A percentile compares a stretch with the other conserved stretches of the same genome.
Evolutionary conservation across 2,113 vertebrate species (phyloP).

Genomic region (Antechinus flavipes): DNA sequence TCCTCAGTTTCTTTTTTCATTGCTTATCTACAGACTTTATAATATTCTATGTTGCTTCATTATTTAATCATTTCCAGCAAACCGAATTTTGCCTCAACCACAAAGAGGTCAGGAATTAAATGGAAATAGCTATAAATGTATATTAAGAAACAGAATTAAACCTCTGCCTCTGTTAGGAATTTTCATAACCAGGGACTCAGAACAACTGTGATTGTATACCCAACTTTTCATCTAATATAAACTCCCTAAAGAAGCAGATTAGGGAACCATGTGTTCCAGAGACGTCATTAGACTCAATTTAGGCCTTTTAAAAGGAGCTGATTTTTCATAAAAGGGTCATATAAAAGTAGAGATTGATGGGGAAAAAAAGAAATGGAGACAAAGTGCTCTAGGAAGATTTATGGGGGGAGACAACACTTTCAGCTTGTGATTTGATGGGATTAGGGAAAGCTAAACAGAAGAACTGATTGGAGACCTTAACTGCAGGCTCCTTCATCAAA

Average conservation of each 20-base stretch:
- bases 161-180: neutral
- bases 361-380: neutral
- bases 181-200: neutral
- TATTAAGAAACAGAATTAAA: neutral
- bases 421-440: neutral
- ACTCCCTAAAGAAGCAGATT: neutral
- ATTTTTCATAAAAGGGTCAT: neutral
- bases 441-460: neutral
- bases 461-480: neutral
- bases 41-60: neutral
- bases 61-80: neutral
- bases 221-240: neutral
- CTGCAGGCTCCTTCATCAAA: neutral
- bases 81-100: neutral
- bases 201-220: neutral
- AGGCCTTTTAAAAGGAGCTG: neutral
- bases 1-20: neutral
- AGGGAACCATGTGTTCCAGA: neutral
- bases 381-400: neutral
- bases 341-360: neutral
- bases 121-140: neutral
- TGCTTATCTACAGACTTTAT: neutral
- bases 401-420: neutral
- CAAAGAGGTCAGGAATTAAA: neutral
- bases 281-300: neutral